Base-by-base conservation (phyloP, 2,797 vertebrate species). In the Pipistrellus pipistrellus region DNA sequence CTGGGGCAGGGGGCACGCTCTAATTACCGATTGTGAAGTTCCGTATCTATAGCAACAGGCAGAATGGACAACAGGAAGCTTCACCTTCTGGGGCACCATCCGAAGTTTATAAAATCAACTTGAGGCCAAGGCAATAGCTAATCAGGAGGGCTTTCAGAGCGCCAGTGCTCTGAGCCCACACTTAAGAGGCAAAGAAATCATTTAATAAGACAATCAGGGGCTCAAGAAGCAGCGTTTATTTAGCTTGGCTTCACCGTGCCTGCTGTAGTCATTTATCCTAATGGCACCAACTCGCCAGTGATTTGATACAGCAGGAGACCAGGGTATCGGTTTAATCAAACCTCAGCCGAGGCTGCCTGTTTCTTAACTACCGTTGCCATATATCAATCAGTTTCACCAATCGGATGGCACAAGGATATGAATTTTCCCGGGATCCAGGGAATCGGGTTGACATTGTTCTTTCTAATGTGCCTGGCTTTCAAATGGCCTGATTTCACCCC, bases 151-250 rank as follows among this genome's bases (percentile, higher is more conserved):
- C 95, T 95, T 96, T 97, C 92, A 76, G 93, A 90, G 93, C 13
- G 0, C 0, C 25, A 95, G 95, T 30, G 84, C 77, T 93, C 94
- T 18, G 75, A 72, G 97, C 95, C 95, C 21, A 93, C 97, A 95
- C 96, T 97, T 96, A 97, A 96, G 94, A 97, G 97, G 96, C 96
- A 97, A 95, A 93, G 95, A 97, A 97, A 96, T 98, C 97, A 98
- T 96, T 97, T 96, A 97, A 97, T 94, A 97, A 96, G 97, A 97
- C 97, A 96, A 98, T 97, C 96, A 94, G 62, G 66, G 91, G 72
- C 96, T 95, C 0, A 17, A 75, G 77, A 85, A 95, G 94, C 94
- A 94, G 92, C 66, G 96, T 98, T 98, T 98, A 96, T 96, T 97
- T 96, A 97, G 88, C 94, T 96, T 93, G 91, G 93, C 90, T 97